Evolutionary conservation across 2,113 vertebrate species (phyloP).

Genomic region (Saguinus imperator): DNA sequence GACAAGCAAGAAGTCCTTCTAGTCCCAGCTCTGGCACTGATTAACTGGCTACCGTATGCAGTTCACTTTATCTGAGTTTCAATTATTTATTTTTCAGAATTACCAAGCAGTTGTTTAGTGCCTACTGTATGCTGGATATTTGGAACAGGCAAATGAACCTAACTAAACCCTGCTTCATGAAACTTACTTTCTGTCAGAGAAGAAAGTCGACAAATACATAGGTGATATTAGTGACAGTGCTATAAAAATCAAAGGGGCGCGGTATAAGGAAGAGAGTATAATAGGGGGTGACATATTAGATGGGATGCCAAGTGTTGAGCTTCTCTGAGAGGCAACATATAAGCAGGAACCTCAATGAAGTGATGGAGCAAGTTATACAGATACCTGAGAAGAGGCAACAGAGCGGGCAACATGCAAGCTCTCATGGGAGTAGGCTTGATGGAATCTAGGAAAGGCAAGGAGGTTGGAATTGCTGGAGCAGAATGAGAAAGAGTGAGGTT

Average conservation of each 20-base stretch:
- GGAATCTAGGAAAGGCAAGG: not conserved
- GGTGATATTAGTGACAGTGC: not conserved
- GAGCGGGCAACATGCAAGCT: not conserved
- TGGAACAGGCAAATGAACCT: not conserved
- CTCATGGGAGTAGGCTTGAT: fast-evolving
- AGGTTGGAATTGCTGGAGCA: not conserved
- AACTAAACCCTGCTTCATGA: not conserved
- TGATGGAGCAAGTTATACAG: not conserved
- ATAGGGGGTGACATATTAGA: not conserved
- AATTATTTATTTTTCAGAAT: not conserved
- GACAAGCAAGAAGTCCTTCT: not conserved
- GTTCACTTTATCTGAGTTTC: not conserved
- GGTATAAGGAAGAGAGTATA: not conserved
- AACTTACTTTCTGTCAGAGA: not conserved
- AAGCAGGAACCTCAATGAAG: not conserved
- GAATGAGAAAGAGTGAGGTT: not conserved
- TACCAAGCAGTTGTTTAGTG: not conserved
- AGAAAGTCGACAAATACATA: not conserved
- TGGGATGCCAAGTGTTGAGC: not conserved
- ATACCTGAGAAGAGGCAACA: not conserved
- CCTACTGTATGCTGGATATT: not conserved
- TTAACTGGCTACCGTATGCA: not conserved
- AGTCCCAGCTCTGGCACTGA: not conserved
- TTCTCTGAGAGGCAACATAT: not conserved
- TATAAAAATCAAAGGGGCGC: not conserved